Evolutionary conservation across 2,113 vertebrate genomes (phyloP), one percentile per base, ranked within the genome.

Genomic region (Notothenia coriiceps): DNA sequence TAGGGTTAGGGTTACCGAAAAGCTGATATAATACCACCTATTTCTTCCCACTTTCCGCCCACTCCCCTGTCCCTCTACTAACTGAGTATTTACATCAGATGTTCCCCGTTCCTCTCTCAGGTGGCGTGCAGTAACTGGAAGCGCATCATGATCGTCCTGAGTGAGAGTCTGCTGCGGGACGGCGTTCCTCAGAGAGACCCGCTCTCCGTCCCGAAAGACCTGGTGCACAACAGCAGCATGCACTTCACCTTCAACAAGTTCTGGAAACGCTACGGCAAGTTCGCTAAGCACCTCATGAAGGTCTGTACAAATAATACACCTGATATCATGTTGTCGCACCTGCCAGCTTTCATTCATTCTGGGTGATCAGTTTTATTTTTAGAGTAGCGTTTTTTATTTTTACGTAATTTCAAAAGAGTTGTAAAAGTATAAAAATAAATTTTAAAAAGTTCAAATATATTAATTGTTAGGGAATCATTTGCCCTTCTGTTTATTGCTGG

Each of bases 121-220:
- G 98, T 99, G 74, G 98, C 98, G 11, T 99, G 98, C 92, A 98
- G 95, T 80, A 99, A 99, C 95, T 99, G 98, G 98, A 99, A 99
- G 63, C 96, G 98, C 2, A 95, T 99, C 77, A 98, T 99, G 98
- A 99, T 99, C 0, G 95, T 99, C 20, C 94, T 99, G 0, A 99
- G 97, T 0, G 96, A 97, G 88, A 98, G 98, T 88, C 92, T 98
- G 46, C 93, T 97, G 84, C 94, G 95, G 70, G 95, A 96, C 0
- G 97, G 98, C 0, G 86, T 93, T 0, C 98, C 98, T 0, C 98
- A 98, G 91, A 93, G 88, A 9, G 96, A 99, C 88, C 98, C 98
- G 0, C 84, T 97, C 86, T 96, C 95, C 52, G 96, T 99, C 66
- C 97, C 97, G 4, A 87, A 93, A 0, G 96, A 97, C 1, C 93